phyloP scores from a whole-genome alignment of 2,888 invertebrate species.

The Argyra leucocephala region DNA sequence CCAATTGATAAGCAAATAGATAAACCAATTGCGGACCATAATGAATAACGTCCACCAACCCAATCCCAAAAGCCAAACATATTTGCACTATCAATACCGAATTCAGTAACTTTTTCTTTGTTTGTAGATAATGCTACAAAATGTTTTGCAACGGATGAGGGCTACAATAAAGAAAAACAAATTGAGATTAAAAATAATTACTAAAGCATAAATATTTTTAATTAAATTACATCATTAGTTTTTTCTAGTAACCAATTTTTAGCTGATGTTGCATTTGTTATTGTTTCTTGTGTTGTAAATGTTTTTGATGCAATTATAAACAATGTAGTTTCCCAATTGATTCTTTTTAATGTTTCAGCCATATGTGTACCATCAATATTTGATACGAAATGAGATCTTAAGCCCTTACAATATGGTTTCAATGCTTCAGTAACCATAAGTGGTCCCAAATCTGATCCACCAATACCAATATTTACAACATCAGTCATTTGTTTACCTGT shows the following conservation, averaged over 20 bases:
- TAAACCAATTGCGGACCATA: constrained; percentile 99
- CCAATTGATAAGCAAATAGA: constrained; percentile 91
- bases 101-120: constrained; percentile 82
- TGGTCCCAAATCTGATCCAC: constrained; percentile 97
- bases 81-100: constrained; percentile 93
- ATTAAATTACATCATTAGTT: constrained; percentile 68
- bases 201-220: neutral
- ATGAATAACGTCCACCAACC: constrained; percentile 94
- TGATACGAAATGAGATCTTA: constrained; percentile 89
- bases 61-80: constrained; percentile 99
- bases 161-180: constrained; percentile 44
- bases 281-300: constrained; percentile 98
- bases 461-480: constrained; percentile 98
- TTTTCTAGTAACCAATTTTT: constrained; percentile 84
- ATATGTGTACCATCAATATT: constrained; percentile 99
- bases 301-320: constrained; percentile 99
- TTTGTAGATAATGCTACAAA: constrained; percentile 98
- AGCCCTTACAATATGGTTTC: constrained; percentile 78
- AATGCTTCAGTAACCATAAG: constrained; percentile 98
- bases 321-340: constrained; percentile 85
- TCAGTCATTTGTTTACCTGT: constrained; percentile 92
- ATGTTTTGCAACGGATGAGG: constrained; percentile 82
- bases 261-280: constrained; percentile 97
- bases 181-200: neutral
- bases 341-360: constrained; percentile 80